phyloP scores from a whole-genome alignment of 1,140 invertebrate species.

The Chlorops oryzae region DNA sequence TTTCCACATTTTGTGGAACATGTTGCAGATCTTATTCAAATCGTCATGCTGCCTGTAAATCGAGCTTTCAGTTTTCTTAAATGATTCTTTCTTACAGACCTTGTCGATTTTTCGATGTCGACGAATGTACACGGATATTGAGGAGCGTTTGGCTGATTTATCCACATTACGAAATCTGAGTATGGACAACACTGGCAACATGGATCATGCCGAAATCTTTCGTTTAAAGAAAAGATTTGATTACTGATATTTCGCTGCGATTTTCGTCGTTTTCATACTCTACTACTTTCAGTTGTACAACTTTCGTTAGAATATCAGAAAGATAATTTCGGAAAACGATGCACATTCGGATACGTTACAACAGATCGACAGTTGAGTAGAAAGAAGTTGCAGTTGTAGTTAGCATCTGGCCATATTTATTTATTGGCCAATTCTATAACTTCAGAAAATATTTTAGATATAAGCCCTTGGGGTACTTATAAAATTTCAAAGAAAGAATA shows the following conservation, averaged over 20 bases:
- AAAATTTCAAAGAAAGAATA: no score
- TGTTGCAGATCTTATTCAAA: background rate
- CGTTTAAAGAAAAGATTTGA: slow-evolving; percentile 40
- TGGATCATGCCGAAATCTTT: slow-evolving; percentile 41
- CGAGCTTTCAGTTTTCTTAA: background rate
- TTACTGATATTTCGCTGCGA: slow-evolving; percentile 45
- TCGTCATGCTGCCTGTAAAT: background rate
- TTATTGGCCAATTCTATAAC: no score
- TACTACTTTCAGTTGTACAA: slow-evolving; percentile 46
- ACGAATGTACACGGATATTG: slow-evolving; percentile 49
- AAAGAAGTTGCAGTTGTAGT: no score
- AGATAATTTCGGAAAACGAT: no score
- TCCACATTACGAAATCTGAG: slow-evolving; percentile 48
- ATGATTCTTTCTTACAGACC: slow-evolving; percentile 18
- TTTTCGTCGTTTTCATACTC: slow-evolving; percentile 38
- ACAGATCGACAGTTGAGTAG: no score
- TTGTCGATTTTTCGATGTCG: slow-evolving; percentile 38
- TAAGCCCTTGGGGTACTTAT: slow-evolving; percentile 7
- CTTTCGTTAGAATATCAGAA: slow-evolving; percentile 33
- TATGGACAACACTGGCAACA: slow-evolving; percentile 37
- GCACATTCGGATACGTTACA: no score
- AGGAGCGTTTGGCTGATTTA: slow-evolving; percentile 49
- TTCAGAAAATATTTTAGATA: slow-evolving; percentile 13
- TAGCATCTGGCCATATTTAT: no score
- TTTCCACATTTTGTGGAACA: no score